Conservation (phyloP, 2,113 vertebrate species). For the Natator depressus region DNA sequence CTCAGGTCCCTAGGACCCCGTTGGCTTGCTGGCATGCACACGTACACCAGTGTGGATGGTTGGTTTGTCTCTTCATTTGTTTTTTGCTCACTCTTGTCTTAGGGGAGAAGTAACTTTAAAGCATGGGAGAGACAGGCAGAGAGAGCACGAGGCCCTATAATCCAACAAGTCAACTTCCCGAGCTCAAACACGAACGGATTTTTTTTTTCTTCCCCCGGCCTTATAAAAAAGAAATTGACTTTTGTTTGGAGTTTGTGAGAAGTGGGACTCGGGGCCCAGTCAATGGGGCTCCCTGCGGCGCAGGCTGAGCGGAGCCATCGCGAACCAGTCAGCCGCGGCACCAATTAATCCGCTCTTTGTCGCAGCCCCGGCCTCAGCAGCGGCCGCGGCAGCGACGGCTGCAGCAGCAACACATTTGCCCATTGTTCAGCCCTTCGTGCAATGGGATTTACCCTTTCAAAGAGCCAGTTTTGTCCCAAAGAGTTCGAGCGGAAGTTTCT, state of each 20-base stretch:
- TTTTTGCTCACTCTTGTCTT: constrained; percentile 40
- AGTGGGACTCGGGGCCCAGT: constrained; percentile 99
- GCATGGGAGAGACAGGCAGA: constrained; percentile 73
- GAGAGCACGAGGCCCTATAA: constrained; percentile 78
- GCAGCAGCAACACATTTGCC: constrained; percentile 97
- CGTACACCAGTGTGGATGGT: not conserved
- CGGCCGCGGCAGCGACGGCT: constrained; percentile 83
- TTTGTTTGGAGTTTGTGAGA: constrained; percentile 99
- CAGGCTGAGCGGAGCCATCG: constrained; percentile 98
- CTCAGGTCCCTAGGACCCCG: not conserved
- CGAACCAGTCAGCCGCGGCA: constrained; percentile 99
- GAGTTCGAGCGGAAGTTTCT: constrained; percentile 99
- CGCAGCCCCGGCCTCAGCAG: constrained; percentile 90
- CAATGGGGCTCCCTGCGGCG: constrained; percentile 98
- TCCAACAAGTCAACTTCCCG: constrained; percentile 92
- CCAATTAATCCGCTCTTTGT: constrained; percentile 99
- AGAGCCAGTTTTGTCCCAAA: constrained; percentile 99
- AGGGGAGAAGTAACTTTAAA: constrained; percentile 75
- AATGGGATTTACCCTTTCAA: constrained; percentile 99
- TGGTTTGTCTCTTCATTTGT: constrained; percentile 47
- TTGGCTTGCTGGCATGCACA: not conserved
- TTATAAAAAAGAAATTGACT: constrained; percentile 99
- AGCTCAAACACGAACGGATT: constrained; percentile 91
- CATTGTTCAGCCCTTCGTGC: constrained; percentile 98
- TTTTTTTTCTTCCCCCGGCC: constrained; percentile 77